phyloP scores from a whole-genome alignment of 2,797 vertebrate species.

The Microctenopoma stevenorrisi region DNA sequence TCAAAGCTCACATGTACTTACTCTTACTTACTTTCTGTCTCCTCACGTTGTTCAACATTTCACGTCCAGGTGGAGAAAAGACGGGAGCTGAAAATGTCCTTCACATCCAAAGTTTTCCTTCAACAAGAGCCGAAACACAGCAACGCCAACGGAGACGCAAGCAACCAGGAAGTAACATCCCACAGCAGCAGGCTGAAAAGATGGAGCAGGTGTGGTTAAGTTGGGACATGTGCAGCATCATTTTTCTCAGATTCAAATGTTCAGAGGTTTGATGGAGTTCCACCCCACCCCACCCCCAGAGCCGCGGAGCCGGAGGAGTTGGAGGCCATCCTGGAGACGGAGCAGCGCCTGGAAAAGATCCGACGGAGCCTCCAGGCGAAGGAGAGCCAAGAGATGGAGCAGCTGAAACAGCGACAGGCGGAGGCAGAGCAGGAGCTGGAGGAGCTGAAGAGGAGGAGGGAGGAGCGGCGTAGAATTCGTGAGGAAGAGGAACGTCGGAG shows the following conservation, averaged over 20 bases:
- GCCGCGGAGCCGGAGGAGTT: constrained; percentile 63
- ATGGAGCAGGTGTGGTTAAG: constrained; percentile 62
- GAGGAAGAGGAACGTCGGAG: constrained; percentile 71
- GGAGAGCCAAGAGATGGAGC: constrained; percentile 81
- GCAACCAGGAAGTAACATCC: constrained; percentile 67
- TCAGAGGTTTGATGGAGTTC: too few species aligned
- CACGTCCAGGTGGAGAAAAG: constrained; percentile 71
- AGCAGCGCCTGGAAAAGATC: constrained; percentile 84
- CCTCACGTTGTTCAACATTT: neutral
- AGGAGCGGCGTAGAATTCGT: constrained; percentile 68
- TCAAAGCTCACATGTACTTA: too few species aligned
- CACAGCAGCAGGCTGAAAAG: constrained; percentile 57
- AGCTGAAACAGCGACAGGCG: constrained; percentile 68
- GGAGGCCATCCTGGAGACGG: constrained; percentile 68
- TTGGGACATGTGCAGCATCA: too few species aligned
- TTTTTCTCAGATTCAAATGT: too few species aligned
- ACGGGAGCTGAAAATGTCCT: constrained; percentile 77
- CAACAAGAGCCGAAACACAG: constrained; percentile 71
- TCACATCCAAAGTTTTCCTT: constrained; percentile 80
- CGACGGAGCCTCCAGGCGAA: constrained; percentile 77
- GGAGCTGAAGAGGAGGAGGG: constrained; percentile 79
- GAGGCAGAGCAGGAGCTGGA: constrained; percentile 84
- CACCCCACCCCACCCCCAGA: too few species aligned
- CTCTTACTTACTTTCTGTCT: neutral
- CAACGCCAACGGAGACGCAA: constrained; percentile 52